Evolutionary conservation across 1,140 invertebrate species (phyloP), one percentile per base, ranked within the genome.

Genomic region (Polypedilum vanderplanki): DNA sequence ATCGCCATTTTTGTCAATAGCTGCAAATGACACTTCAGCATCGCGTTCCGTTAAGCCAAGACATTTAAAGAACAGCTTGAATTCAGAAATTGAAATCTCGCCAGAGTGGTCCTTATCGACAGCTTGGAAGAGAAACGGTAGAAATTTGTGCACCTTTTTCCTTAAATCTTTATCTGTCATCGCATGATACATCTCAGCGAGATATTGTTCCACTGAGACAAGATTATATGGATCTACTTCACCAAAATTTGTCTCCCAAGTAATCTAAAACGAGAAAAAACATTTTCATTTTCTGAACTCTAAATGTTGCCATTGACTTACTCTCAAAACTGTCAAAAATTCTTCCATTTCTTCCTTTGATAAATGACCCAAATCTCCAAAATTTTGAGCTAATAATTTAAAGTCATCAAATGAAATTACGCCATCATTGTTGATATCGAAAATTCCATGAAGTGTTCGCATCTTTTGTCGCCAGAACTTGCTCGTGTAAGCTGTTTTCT

Each of bases 401-500:
- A 92, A 92, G 81, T 94, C 92, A 78, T 93, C 91, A 79, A 86
- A 93, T 1, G 91, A 92, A 76, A 93, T 87, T 73, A 93, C 87
- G n/a, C 92, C 91, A 79, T 94, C 92, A 79, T 93, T 93, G 81
- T 94, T 93, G 7, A 94, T 86, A 80, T 94, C 92, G 77, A 94
- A 83, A 77, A 93, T 88, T 76, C 88, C 88, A 81, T 93, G 91
- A 73, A 93, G 85, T 17, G 90, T 92, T 40, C 95, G 90, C 87
- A 97, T 95, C 82, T 95, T 95, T 77, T 89, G 86, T 76, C 90
- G 85, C 94, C 95, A 97, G 84, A 97, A 96, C 76, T 91, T 70
- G 65, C 65, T 70, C 2, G 65, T 70, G 65, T 70, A 70, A 7
- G 65, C 65, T 18, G n/a, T 18, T 70, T 70, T 70, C 65, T 70